Evolutionary conservation across 2,888 invertebrate species (phyloP).

Genomic region (Frankliniella fusca): DNA sequence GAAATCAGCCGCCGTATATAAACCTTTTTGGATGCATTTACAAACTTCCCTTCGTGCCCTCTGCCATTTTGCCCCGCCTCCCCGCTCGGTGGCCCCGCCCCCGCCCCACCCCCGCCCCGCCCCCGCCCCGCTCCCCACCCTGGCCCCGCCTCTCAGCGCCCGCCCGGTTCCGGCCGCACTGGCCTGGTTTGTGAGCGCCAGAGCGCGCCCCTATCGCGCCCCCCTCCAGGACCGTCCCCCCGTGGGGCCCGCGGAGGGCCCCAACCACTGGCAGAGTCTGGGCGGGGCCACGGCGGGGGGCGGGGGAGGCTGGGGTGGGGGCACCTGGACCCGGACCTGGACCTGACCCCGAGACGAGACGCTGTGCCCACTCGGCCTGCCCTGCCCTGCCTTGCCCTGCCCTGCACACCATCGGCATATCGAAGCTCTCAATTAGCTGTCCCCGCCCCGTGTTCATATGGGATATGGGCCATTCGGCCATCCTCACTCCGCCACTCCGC

Average conservation of each 20-base stretch:
- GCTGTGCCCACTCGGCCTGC: neutral
- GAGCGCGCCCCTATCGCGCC: neutral
- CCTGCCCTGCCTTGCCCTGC: no score
- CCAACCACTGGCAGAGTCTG: conserved; percentile 14
- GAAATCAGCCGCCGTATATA: no score
- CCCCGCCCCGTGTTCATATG: neutral
- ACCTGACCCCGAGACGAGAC: neutral
- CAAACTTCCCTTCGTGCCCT: no score
- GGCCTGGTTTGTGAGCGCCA: conserved; percentile 10
- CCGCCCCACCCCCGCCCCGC: neutral
- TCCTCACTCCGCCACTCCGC: no score
- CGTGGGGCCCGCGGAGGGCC: neutral
- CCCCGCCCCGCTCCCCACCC: neutral
- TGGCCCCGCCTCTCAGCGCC: conserved; percentile 5
- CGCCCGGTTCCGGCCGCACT: conserved; percentile 16
- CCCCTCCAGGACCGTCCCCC: neutral
- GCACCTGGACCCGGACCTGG: neutral
- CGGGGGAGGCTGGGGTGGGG: neutral
- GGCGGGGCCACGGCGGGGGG: conserved; percentile 1
- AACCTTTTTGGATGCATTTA: no score
- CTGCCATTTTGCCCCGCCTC: neutral
- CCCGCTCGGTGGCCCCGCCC: neutral
- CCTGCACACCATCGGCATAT: neutral
- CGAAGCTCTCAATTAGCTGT: neutral
- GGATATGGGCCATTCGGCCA: no score